Conservation (phyloP, 2,797 vertebrate genomes). For the Myiotriccus ornatus region DNA sequence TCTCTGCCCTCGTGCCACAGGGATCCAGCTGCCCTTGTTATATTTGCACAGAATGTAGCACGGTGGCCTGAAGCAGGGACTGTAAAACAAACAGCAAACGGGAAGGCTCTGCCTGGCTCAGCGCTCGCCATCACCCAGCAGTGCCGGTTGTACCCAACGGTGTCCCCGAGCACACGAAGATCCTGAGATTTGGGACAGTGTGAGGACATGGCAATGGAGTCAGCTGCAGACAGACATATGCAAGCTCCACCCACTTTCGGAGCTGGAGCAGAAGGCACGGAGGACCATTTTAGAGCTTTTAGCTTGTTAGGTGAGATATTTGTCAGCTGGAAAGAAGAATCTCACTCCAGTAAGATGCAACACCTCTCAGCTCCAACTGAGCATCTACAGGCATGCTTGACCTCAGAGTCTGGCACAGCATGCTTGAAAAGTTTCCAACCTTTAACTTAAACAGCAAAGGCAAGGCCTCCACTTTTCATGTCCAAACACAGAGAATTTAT, state of each 20-base stretch:
- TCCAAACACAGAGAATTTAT: not conserved
- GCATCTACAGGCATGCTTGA: not conserved
- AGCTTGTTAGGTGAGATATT: not conserved
- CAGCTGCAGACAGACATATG: not conserved
- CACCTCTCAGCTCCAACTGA: not conserved
- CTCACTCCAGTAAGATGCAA: not conserved
- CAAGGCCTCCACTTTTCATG: not conserved
- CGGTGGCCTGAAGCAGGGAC: not conserved
- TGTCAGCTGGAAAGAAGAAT: not conserved
- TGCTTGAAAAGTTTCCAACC: not conserved
- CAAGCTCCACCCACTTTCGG: not conserved
- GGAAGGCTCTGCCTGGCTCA: not conserved
- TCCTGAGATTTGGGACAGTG: not conserved
- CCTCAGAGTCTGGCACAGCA: not conserved
- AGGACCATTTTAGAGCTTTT: not conserved
- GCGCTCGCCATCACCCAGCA: accelerated
- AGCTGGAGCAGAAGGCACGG: not conserved
- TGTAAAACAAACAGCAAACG: not conserved
- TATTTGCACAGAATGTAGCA: not conserved
- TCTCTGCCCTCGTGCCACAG: not conserved
- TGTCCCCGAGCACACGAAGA: accelerated
- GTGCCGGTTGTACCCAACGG: accelerated
- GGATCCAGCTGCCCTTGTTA: not conserved
- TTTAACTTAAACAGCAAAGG: not conserved
- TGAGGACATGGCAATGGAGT: not conserved